Evolutionary conservation across 2,113 vertebrate species (phyloP).

Genomic region (Rallus limicola): DNA sequence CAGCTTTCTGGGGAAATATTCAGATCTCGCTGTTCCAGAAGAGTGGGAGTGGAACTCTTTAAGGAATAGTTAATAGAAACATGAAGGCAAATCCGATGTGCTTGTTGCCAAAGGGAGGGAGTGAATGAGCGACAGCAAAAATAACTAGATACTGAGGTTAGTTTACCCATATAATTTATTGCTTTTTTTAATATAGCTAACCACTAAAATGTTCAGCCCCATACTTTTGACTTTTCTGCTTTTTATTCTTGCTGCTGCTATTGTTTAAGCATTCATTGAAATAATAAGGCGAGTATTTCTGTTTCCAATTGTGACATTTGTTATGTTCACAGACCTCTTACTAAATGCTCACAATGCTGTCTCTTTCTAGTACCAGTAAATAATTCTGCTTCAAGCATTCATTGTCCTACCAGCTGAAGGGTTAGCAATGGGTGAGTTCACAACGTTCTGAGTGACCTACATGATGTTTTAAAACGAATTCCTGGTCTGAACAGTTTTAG

Average conservation of each 20-base stretch:
- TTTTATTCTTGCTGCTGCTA: not conserved
- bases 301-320: not conserved
- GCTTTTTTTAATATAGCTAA: not conserved
- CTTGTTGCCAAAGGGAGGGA: conserved; percentile 43
- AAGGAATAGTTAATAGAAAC: not conserved
- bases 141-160: not conserved
- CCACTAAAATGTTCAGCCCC: not conserved
- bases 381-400: conserved; percentile 17
- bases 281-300: not conserved
- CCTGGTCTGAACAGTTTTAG: not conserved
- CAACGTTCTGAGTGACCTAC: not conserved
- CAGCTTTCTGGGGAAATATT: not conserved
- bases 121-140: conserved; percentile 41
- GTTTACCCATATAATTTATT: not conserved
- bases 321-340: not conserved
- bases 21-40: not conserved
- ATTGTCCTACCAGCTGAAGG: not conserved
- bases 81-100: not conserved
- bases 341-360: not conserved
- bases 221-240: not conserved
- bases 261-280: conserved; percentile 3
- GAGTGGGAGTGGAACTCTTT: not conserved
- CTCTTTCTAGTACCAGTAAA: not conserved
- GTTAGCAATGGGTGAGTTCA: not conserved
- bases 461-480: conserved; percentile 28